Conservation (phyloP, 1,140 invertebrate species). For the Lepidurus couesii region DNA sequence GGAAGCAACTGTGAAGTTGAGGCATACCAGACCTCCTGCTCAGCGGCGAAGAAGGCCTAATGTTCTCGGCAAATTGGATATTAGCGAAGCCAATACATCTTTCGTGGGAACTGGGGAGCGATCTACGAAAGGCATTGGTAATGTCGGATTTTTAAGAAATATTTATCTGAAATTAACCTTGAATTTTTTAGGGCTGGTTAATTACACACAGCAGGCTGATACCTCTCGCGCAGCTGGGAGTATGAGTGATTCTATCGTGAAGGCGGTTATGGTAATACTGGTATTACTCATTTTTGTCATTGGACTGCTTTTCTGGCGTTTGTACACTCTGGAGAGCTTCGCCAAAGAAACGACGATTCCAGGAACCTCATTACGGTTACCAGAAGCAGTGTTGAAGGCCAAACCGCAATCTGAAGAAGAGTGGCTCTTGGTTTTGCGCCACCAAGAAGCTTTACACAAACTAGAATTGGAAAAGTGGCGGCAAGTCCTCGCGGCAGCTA, state of each 20-base stretch:
- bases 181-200: background rate
- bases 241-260: conserved; percentile 44
- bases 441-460: conserved; percentile 67
- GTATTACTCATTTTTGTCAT: conserved; percentile 63
- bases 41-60: background rate
- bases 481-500: conserved; percentile 51
- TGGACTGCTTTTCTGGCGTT: conserved; percentile 69
- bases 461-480: conserved; percentile 70
- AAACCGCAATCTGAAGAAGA: conserved; percentile 64
- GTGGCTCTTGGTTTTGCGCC: conserved; percentile 65
- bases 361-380: conserved; percentile 37
- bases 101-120: conserved; percentile 23
- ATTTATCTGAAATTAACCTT: no score
- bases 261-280: conserved; percentile 51
- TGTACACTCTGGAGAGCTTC: conserved; percentile 59
- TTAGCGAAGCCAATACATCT: background rate
- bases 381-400: conserved; percentile 49
- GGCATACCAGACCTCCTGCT: conserved; percentile 35
- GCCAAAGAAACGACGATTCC: conserved; percentile 38
- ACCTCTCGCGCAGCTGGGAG: background rate
- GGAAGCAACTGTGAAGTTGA: conserved; percentile 34
- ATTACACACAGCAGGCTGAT: background rate
- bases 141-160: background rate
- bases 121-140: background rate
- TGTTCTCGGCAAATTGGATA: conserved; percentile 25